These are phyloP conservation scores for Zootermopsis nevadensis DNA, from an alignment of 2,888 invertebrate genomes.

Conservation along the genomic window DNA sequence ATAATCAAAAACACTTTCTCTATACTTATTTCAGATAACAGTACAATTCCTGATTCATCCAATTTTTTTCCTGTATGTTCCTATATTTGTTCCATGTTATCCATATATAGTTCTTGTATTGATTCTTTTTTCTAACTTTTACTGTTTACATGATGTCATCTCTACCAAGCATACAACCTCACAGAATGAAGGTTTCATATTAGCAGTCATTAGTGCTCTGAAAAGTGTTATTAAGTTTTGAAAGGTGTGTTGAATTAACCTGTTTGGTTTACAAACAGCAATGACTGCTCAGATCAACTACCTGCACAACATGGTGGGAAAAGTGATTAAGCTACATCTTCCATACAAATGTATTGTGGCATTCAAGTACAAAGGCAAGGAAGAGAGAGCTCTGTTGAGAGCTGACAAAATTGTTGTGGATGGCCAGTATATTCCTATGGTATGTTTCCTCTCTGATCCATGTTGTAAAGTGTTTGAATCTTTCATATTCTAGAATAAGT, in stretches of 20 bases:
- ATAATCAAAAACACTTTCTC: too few relatives aligned
- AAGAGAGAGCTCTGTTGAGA: conserved; percentile 32
- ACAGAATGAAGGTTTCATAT: background rate
- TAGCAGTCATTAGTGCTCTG: background rate
- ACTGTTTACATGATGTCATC: too few relatives aligned
- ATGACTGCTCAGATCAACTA: background rate
- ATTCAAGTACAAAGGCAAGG: conserved; percentile 17
- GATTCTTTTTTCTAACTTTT: too few relatives aligned
- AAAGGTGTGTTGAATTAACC: background rate
- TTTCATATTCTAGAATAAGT: too few relatives aligned
- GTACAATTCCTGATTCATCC: too few relatives aligned
- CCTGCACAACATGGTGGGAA: conserved; percentile 32
- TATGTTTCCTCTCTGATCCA: background rate
- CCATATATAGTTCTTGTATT: too few relatives aligned
- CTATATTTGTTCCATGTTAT: too few relatives aligned
- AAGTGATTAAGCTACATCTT: conserved; percentile 11
- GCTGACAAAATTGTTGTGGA: conserved; percentile 24
- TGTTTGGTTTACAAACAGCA: background rate
- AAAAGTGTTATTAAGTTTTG: background rate
- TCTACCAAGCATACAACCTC: background rate
- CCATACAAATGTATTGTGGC: conserved; percentile 29
- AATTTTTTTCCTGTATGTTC: too few relatives aligned
- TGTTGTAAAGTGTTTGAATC: too few relatives aligned
- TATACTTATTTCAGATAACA: too few relatives aligned
- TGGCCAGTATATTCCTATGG: conserved; percentile 16